These are phyloP conservation scores for Malurus elegans DNA, from an alignment of 2,113 vertebrate species.

Conservation along the genomic window DNA sequence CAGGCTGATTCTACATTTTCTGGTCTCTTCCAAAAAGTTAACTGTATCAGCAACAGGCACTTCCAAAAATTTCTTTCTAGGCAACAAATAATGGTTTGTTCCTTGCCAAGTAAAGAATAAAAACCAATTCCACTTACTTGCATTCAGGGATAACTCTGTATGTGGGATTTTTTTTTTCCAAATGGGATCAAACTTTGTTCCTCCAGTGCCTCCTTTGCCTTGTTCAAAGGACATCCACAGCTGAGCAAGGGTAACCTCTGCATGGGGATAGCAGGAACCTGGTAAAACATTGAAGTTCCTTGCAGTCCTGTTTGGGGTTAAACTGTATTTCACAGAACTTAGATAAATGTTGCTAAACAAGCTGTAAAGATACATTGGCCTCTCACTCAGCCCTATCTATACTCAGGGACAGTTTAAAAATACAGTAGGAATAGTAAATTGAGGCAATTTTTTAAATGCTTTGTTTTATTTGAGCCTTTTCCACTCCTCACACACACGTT, in stretches of 20 bases:
- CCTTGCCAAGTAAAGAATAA: background rate
- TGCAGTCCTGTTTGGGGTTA: background rate
- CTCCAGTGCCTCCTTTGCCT: background rate
- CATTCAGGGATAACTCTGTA: background rate
- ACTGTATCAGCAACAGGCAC: slow-evolving; percentile 2
- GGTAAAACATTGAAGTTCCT: background rate
- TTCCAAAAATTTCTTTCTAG: slow-evolving; percentile 38
- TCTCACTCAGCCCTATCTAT: background rate
- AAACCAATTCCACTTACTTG: slow-evolving; percentile 2
- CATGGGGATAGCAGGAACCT: accelerated
- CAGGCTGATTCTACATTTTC: slow-evolving; percentile 49
- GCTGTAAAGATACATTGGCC: background rate
- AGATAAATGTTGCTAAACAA: background rate
- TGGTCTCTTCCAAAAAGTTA: slow-evolving; percentile 46
- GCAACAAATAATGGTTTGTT: slow-evolving; percentile 29
- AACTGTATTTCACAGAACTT: background rate
- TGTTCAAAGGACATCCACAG: background rate
- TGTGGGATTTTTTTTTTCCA: background rate
- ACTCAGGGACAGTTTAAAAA: background rate
- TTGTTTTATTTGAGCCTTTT: background rate
- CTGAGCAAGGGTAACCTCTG: background rate
- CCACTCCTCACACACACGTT: background rate
- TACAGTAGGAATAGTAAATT: background rate
- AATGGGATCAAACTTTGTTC: background rate
- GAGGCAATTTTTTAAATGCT: background rate